These are phyloP conservation scores for Archips crataeganus DNA, from an alignment of 2,888 invertebrate species.

Conservation along the genomic window DNA sequence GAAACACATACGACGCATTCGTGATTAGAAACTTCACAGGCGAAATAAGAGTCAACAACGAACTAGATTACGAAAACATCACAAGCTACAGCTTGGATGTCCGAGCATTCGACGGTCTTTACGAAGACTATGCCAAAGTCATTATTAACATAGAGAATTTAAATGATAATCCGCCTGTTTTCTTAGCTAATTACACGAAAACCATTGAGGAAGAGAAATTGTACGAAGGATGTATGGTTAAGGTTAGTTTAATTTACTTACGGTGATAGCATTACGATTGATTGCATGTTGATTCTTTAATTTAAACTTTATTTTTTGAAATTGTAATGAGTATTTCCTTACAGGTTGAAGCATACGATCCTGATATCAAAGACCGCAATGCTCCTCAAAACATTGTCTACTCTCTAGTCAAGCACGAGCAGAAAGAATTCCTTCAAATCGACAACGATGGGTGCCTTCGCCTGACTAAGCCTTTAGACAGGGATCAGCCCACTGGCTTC, in stretches of 20 bases:
- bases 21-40: conserved; percentile 94
- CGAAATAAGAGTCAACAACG: conserved; percentile 91
- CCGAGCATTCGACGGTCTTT: conserved; percentile 93
- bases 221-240: conserved; percentile 89
- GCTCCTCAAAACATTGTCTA: conserved; percentile 93
- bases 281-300: too few relatives aligned
- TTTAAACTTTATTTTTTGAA: too few relatives aligned
- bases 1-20: conserved; percentile 95
- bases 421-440: conserved; percentile 89
- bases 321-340: background rate
- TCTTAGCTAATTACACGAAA: conserved; percentile 90
- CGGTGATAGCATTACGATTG: too few relatives aligned
- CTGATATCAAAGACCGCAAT: conserved; percentile 91
- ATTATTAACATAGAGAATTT: conserved; percentile 94
- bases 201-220: conserved; percentile 91
- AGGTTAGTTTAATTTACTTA: conserved; percentile 63
- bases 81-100: conserved; percentile 94
- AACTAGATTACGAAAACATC: conserved; percentile 93
- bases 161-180: conserved; percentile 96
- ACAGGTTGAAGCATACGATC: conserved; percentile 92
- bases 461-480: conserved; percentile 92
- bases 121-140: conserved; percentile 93
- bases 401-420: conserved; percentile 89
- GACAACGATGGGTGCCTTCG: conserved; percentile 91
- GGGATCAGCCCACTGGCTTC: conserved; percentile 95